phyloP scores from a whole-genome alignment of 2,888 invertebrate species.

The Phragmatobia fuliginosa region DNA sequence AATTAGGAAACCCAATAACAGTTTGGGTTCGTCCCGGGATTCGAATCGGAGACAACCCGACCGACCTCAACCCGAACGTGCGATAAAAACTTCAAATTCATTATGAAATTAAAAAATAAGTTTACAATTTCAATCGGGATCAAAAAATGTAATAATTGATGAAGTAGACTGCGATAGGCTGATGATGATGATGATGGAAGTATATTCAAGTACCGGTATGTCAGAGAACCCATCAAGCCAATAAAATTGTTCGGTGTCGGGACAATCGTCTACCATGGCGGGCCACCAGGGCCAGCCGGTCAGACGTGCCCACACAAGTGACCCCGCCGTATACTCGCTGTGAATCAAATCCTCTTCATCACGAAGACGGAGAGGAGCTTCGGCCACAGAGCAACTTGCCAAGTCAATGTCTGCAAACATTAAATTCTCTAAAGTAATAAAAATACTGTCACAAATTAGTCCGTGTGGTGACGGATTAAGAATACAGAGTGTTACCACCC shows the following conservation, averaged over 20 bases:
- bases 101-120: too few species aligned
- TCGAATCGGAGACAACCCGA: too few species aligned
- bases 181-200: too few species aligned
- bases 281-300: conserved; percentile 91
- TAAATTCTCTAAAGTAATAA: too few species aligned
- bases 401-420: conserved; percentile 67
- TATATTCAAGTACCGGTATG: conserved; percentile 82
- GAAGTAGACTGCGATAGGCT: too few species aligned
- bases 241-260: conserved; percentile 87
- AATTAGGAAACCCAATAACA: too few species aligned
- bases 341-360: conserved; percentile 86
- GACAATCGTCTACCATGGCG: conserved; percentile 90
- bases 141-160: background rate
- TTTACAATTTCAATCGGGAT: background rate
- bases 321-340: conserved; percentile 88
- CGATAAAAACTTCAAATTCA: too few species aligned
- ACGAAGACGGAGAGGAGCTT: conserved; percentile 73
- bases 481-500: too few species aligned
- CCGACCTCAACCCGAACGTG: too few species aligned
- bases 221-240: conserved; percentile 86
- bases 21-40: too few species aligned
- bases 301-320: conserved; percentile 89
- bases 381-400: conserved; percentile 83
- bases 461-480: too few species aligned
- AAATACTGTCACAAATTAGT: too few species aligned